Conservation (phyloP, 2,888 invertebrate species). For the Epirrhoe alternata region DNA sequence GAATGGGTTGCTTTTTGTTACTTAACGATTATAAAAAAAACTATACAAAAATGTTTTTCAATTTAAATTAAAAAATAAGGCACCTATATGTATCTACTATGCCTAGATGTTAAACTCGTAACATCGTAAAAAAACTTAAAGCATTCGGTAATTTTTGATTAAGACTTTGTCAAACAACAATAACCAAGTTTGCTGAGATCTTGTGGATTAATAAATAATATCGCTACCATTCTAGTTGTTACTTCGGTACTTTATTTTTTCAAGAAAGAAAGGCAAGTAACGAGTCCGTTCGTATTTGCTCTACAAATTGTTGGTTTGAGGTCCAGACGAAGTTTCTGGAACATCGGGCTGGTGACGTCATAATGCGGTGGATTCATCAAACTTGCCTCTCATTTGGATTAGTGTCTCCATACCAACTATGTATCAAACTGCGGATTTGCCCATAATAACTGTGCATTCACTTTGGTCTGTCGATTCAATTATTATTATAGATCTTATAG, state of each 20-base stretch:
- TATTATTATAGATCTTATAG: background rate
- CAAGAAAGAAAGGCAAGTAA: background rate
- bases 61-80: no score
- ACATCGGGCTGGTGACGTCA: conserved; percentile 20
- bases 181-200: no score
- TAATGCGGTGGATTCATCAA: conserved; percentile 39
- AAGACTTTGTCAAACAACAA: no score
- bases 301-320: conserved; percentile 7
- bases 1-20: no score
- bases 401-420: conserved; percentile 21
- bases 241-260: background rate
- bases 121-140: no score
- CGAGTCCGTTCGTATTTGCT: background rate
- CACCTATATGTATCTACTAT: no score
- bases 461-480: background rate
- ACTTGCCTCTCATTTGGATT: conserved; percentile 33
- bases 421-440: background rate
- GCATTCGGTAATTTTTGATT: no score
- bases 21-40: no score
- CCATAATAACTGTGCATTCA: conserved; percentile 4
- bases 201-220: background rate
- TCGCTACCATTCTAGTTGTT: background rate
- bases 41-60: no score
- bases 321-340: conserved; percentile 12
- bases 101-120: no score